A percentile compares a stretch with the other conserved stretches of the same genome.
phyloP scores from a whole-genome alignment of 2,888 invertebrate species.

The Pediacus dermestoides region DNA sequence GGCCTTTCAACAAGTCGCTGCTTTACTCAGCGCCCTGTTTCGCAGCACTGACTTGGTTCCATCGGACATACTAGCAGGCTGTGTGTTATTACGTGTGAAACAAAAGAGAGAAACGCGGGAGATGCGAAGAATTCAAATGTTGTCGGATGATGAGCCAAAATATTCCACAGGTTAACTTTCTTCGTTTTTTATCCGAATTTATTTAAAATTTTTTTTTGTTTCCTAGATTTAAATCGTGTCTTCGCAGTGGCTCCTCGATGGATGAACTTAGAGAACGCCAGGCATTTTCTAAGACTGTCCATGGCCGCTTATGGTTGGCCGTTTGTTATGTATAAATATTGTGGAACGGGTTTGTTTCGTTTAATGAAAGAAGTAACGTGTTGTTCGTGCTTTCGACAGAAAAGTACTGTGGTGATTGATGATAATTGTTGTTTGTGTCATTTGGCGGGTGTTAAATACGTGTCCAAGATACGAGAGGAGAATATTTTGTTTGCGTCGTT shows the following conservation, averaged over 20 bases:
- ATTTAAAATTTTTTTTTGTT: constrained; percentile 14
- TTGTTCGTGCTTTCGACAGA: constrained; percentile 60
- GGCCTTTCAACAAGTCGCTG: constrained; percentile 76
- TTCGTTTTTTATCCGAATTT: constrained; percentile 1
- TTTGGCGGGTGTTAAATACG: constrained; percentile 76
- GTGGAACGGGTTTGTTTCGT: constrained; percentile 71
- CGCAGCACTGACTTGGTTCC: constrained; percentile 83
- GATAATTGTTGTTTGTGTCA: constrained; percentile 91
- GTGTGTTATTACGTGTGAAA: constrained; percentile 74
- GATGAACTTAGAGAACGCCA: constrained; percentile 76
- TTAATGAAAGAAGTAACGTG: constrained; percentile 66
- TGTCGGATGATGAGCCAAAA: constrained; percentile 63
- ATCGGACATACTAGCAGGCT: constrained; percentile 83
- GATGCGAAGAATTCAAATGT: constrained; percentile 62
- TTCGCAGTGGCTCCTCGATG: constrained; percentile 68
- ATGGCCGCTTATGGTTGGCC: constrained; percentile 88
- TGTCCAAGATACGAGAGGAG: constrained; percentile 69
- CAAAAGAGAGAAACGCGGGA: constrained; percentile 72
- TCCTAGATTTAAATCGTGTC: constrained; percentile 54
- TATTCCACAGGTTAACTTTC: constrained; percentile 58
- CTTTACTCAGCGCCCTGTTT: constrained; percentile 73
- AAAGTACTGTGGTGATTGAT: constrained; percentile 66
- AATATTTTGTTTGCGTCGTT: constrained; percentile 85
- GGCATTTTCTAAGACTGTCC: constrained; percentile 75
- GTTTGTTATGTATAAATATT: constrained; percentile 73